phyloP scores from a whole-genome alignment of 2,113 vertebrate genomes.

The Pelusios castaneus region DNA sequence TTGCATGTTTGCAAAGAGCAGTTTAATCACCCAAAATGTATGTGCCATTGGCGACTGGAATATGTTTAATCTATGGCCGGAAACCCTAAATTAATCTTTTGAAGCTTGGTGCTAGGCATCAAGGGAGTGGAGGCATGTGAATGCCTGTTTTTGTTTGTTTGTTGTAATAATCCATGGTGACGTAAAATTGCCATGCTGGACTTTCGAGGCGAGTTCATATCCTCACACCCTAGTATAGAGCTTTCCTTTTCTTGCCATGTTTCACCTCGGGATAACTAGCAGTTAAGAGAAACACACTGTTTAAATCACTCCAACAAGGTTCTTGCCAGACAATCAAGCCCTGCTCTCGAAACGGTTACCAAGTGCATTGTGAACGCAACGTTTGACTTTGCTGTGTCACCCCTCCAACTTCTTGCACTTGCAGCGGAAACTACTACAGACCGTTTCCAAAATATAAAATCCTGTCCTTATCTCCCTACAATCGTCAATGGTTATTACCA shows the following conservation, averaged over 20 bases:
- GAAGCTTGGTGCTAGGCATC: background rate
- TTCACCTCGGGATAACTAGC: conserved; percentile 6
- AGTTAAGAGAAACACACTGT: background rate
- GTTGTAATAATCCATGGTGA: conserved; percentile 43
- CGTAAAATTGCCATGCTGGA: conserved; percentile 35
- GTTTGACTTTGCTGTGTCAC: background rate
- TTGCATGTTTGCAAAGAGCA: conserved; percentile 32
- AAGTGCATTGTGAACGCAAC: background rate
- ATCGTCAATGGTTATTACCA: conserved; percentile 26
- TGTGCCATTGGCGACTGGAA: conserved; percentile 33
- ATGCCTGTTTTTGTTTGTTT: background rate
- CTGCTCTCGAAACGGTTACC: conserved; percentile 9
- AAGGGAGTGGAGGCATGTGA: conserved; percentile 2
- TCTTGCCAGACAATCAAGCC: background rate
- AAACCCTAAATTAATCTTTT: conserved; percentile 36
- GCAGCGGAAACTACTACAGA: conserved; percentile 11
- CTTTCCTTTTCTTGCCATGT: background rate
- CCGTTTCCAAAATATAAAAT: background rate
- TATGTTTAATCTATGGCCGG: conserved; percentile 45
- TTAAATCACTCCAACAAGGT: background rate
- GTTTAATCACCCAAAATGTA: conserved; percentile 9
- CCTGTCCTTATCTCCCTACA: background rate
- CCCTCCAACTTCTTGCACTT: conserved; percentile 29
- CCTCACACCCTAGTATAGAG: conserved; percentile 12
- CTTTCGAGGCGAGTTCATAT: conserved; percentile 30